Conservation (phyloP, 1,140 invertebrate genomes). For the Yoshiicerus persimilis region DNA sequence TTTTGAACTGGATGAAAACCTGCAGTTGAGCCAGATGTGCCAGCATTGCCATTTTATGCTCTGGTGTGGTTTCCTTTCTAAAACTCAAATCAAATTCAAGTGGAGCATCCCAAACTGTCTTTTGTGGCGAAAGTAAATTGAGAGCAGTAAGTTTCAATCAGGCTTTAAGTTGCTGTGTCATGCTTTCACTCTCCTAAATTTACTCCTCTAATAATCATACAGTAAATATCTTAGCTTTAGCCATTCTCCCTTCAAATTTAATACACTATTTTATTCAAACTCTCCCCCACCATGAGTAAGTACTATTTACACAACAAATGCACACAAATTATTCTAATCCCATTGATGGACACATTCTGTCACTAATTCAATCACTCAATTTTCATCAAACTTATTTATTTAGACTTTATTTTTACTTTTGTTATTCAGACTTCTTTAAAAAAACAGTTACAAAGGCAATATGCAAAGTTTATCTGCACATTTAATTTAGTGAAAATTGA, state of each 20-base stretch:
- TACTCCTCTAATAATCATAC: background rate
- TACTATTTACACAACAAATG: no score
- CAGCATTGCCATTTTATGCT: background rate
- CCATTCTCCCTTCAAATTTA: background rate
- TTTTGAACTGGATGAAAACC: background rate
- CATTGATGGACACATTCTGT: no score
- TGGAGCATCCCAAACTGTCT: background rate
- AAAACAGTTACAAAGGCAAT: no score
- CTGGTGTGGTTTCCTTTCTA: slow-evolving; percentile 14
- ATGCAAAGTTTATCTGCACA: no score
- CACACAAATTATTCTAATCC: no score
- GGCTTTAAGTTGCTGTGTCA: background rate
- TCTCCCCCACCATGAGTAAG: no score
- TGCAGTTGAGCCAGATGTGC: background rate
- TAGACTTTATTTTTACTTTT: no score
- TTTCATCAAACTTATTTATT: no score
- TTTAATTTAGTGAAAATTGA: no score
- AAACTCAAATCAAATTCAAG: slow-evolving; percentile 13
- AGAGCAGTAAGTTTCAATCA: background rate
- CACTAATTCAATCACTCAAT: no score
- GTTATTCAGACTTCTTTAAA: no score
- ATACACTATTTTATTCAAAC: background rate
- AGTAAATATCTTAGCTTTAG: background rate
- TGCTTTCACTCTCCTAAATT: background rate
- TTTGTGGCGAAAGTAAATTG: background rate